Conservation (phyloP, 1,140 invertebrate genomes). For the Vollenhovia emeryi region DNA sequence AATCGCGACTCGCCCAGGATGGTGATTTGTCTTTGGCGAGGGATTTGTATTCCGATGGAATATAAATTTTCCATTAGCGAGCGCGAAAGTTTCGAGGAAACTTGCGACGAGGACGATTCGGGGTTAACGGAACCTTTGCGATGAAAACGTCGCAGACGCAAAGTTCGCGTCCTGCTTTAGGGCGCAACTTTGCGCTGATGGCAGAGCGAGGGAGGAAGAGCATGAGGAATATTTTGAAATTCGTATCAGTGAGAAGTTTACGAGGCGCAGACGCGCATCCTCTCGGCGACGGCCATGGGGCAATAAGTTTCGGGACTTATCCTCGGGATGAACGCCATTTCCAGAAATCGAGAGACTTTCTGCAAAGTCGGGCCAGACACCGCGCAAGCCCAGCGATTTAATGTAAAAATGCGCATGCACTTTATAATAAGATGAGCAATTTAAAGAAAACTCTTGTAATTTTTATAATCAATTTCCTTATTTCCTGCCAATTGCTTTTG, state of each 20-base stretch:
- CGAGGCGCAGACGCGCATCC: slow-evolving; percentile 35
- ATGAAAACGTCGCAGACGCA: slow-evolving; percentile 52
- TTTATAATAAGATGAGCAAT: background rate
- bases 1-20: slow-evolving; percentile 42
- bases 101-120: slow-evolving; percentile 53
- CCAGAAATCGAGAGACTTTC: slow-evolving; percentile 16
- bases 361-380: background rate
- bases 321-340: slow-evolving; percentile 26
- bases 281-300: background rate
- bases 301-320: slow-evolving; percentile 40
- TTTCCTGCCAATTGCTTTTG: background rate
- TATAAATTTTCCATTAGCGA: slow-evolving; percentile 59
- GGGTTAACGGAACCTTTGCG: slow-evolving; percentile 54
- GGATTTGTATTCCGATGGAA: slow-evolving; percentile 54
- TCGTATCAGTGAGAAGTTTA: slow-evolving; percentile 62
- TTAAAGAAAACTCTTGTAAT: background rate
- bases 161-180: slow-evolving; percentile 57
- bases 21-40: slow-evolving; percentile 33
- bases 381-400: background rate
- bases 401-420: background rate
- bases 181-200: slow-evolving; percentile 45
- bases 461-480: slow-evolving; percentile 9
- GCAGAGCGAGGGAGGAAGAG: background rate
- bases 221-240: slow-evolving; percentile 46
- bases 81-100: slow-evolving; percentile 50